Base-by-base conservation (phyloP, 1,140 invertebrate species). In the Sinella curviseta region DNA sequence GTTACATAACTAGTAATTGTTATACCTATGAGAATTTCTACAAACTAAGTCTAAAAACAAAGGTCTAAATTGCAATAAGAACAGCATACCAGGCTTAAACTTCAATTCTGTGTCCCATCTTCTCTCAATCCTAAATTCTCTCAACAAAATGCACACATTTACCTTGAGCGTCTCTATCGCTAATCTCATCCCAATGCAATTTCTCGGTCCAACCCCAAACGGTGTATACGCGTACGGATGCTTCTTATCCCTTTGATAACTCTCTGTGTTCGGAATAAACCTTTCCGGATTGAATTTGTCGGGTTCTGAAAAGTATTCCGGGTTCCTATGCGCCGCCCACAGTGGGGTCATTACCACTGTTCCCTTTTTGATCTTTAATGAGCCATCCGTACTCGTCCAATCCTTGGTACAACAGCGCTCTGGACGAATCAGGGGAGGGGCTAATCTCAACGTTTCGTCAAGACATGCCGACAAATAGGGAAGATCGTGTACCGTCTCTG, bases 311-410 rank as follows among this genome's bases (percentile, higher is more conserved):
- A 88, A 91, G 48, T 89, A 87, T 17, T 89, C 79, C 26, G 90
- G 88, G 87, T 93, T 90, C 34, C 88, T 86, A 81, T 94, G 92
- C 31, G 93, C 88, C 28, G 88, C 88, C 76, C 89, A 89, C 0
- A 87, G 83, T 17, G 90, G 90, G 77, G 91, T 88, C 30, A 88
- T 84, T 20, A 91, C 74, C 77, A 84, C 85, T 33, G 87, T 89
- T 12, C 88, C 90, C 76, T 80, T 78, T 34, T 54, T 55, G 77
- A 83, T 81, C 65, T 28, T 73, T 0, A 83, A 26, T 16, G 30
- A 34, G 20, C 67, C 70, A 34, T 80, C 55, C 24, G 57, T 26
- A 36, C 35, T 24, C 12, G 28, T 17, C 82, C 82, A 83, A 28
- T 82, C 78, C 75, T 81, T 81, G 4, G 77, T 81, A 54, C 82